phyloP scores from a whole-genome alignment of 2,113 vertebrate species.

The Anguilla japonica region DNA sequence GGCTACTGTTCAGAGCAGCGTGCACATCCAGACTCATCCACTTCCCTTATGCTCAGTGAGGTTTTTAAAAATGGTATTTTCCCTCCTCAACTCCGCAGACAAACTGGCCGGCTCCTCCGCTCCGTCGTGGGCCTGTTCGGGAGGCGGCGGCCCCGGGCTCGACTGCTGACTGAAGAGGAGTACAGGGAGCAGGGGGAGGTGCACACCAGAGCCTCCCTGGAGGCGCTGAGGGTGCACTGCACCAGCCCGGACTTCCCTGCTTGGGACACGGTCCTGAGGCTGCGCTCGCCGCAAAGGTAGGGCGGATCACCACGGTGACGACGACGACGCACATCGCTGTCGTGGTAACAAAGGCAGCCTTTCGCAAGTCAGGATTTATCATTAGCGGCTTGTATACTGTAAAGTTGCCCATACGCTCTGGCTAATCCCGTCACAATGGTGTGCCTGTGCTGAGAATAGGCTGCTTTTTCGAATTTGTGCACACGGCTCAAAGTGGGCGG shows the following conservation, averaged over 20 bases:
- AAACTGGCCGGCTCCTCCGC: conserved; percentile 51
- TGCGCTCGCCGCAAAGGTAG: conserved; percentile 73
- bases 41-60: too few relatives aligned
- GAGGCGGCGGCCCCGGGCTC: conserved; percentile 34
- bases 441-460: neutral
- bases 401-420: neutral
- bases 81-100: conserved; percentile 53
- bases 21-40: neutral
- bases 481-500: neutral
- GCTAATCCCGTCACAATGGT: neutral
- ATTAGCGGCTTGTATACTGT: neutral
- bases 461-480: too few relatives aligned
- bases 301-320: too few relatives aligned
- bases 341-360: neutral
- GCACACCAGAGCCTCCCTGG: conserved; percentile 67
- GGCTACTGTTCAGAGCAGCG: conserved; percentile 4
- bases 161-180: conserved; percentile 74
- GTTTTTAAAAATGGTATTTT: neutral
- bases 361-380: neutral
- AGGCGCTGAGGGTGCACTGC: conserved; percentile 74
- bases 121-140: conserved; percentile 20
- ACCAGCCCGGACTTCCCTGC: conserved; percentile 67
- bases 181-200: conserved; percentile 73
- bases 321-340: neutral
- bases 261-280: conserved; percentile 72